Conservation (phyloP, 2,888 invertebrate genomes). For the Crossocerus cetratus region DNA sequence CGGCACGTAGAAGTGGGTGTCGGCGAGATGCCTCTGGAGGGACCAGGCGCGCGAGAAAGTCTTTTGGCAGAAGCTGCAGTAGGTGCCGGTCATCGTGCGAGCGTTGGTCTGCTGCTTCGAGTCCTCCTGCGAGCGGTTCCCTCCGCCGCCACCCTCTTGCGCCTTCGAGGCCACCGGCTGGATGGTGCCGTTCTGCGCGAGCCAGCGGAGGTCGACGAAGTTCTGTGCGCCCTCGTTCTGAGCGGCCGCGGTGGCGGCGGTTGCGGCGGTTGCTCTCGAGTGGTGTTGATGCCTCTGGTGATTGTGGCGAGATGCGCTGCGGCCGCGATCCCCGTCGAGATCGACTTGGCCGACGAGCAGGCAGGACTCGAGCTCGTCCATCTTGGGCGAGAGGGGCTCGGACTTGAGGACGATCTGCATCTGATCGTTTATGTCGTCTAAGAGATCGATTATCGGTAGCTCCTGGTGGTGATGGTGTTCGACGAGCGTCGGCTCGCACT, state of each 20-base stretch:
- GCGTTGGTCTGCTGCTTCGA: conserved; percentile 7
- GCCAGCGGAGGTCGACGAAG: conserved; percentile 48
- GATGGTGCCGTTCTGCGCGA: conserved; percentile 42
- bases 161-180: conserved; percentile 33
- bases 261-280: too few relatives aligned
- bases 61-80: conserved; percentile 77
- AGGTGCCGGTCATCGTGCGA: conserved; percentile 62
- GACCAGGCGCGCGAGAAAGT: conserved; percentile 78
- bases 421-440: conserved; percentile 71
- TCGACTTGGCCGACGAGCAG: conserved; percentile 58
- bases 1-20: conserved; percentile 78
- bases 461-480: conserved; percentile 55
- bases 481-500: conserved; percentile 53
- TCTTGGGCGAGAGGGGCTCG: conserved; percentile 71
- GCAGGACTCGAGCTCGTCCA: conserved; percentile 67
- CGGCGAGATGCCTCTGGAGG: conserved; percentile 78
- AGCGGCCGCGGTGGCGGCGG: too few relatives aligned
- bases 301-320: not conserved
- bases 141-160: conserved; percentile 20
- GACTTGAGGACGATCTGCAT: conserved; percentile 71
- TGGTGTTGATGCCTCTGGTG: conserved; percentile 22
- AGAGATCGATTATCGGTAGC: conserved; percentile 71
- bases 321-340: conserved; percentile 26
- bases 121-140: conserved; percentile 17
- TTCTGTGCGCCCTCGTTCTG: conserved; percentile 15